These are phyloP conservation scores for Bombus sylvicola DNA, from an alignment of 1,140 invertebrate genomes.

Conservation along the genomic window DNA sequence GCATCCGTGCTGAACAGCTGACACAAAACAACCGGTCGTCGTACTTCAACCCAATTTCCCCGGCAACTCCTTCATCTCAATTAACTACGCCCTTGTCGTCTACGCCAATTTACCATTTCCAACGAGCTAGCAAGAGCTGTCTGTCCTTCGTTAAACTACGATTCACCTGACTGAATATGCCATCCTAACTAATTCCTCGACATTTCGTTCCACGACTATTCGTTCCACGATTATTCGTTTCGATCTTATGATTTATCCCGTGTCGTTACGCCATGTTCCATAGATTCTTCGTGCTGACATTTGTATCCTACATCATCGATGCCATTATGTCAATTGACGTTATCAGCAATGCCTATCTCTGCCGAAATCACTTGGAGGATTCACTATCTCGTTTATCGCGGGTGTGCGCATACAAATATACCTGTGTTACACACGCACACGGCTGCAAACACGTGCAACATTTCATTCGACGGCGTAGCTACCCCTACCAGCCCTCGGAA, in stretches of 20 bases:
- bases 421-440: constrained; percentile 6
- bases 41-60: constrained; percentile 50
- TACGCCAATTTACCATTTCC: constrained; percentile 62
- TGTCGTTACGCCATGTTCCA: not conserved
- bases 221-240: not conserved
- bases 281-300: constrained; percentile 42
- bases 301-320: constrained; percentile 47
- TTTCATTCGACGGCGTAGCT: not conserved
- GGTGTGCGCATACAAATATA: constrained; percentile 19
- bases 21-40: constrained; percentile 47
- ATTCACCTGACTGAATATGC: constrained; percentile 65
- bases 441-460: constrained; percentile 33
- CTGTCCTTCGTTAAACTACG: constrained; percentile 61
- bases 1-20: constrained; percentile 23
- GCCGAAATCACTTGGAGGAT: constrained; percentile 57
- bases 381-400: constrained; percentile 27
- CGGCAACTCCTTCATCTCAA: constrained; percentile 48
- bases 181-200: constrained; percentile 43
- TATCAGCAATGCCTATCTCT: constrained; percentile 34
- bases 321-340: constrained; percentile 69
- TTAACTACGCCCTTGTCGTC: constrained; percentile 57
- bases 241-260: not conserved
- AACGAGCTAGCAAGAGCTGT: constrained; percentile 25
- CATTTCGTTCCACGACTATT: constrained; percentile 8
- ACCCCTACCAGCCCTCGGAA: not conserved